These are phyloP conservation scores for Echiichthys vipera DNA, from an alignment of 2,797 vertebrate genomes.

Conservation along the genomic window DNA sequence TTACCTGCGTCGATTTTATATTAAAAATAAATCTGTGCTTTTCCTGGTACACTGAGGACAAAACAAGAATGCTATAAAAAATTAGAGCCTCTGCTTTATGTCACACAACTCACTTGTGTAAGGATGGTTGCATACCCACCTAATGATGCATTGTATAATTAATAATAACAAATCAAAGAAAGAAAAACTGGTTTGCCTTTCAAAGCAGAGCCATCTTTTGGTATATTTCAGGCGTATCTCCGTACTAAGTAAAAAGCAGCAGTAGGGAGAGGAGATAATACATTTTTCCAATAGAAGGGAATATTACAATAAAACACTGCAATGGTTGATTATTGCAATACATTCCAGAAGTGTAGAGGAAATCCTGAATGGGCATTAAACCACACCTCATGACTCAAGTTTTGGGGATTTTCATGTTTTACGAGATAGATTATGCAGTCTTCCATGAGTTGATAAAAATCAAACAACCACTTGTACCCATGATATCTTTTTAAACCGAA, in stretches of 20 bases:
- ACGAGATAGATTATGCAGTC: conserved; percentile 33
- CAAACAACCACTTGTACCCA: conserved; percentile 25
- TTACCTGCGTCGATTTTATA: not conserved
- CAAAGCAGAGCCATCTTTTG: conserved; percentile 18
- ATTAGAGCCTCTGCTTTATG: conserved; percentile 6
- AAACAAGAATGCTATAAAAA: conserved; percentile 16
- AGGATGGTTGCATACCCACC: conserved; percentile 41
- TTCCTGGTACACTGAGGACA: not conserved
- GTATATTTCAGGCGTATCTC: conserved; percentile 15
- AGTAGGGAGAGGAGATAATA: conserved; percentile 1
- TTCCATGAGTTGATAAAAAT: conserved; percentile 42
- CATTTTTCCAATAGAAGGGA: conserved; percentile 21
- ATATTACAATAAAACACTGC: conserved; percentile 11
- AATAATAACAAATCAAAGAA: conserved; percentile 40
- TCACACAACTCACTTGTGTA: conserved; percentile 49
- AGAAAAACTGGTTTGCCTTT: conserved; percentile 30
- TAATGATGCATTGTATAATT: conserved; percentile 45
- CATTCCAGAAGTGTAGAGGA: not conserved
- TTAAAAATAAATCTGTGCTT: conserved; percentile 13
- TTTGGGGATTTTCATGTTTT: conserved; percentile 47
- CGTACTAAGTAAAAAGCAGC: conserved; percentile 3
- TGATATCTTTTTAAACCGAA: conserved; percentile 35
- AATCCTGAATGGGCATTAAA: conserved; percentile 19
- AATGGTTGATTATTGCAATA: not conserved
- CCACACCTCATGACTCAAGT: conserved; percentile 23